A percentile compares a stretch with the other conserved stretches of the same genome.
These are phyloP conservation scores for Portevinia maculata DNA, from an alignment of 2,888 invertebrate species.

Conservation along the genomic window DNA sequence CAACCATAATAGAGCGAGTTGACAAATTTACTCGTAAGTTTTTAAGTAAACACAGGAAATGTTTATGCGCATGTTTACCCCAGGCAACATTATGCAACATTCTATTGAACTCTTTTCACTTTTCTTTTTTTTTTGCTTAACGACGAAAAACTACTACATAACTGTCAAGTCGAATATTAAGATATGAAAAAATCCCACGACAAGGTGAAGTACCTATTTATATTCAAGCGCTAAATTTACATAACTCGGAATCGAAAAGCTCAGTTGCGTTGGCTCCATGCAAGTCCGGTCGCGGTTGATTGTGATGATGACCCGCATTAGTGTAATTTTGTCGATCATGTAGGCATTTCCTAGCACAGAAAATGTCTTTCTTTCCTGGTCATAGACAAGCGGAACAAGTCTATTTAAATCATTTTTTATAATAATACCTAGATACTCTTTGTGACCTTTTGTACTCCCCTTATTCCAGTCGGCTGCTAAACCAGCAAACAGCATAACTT, in stretches of 20 bases:
- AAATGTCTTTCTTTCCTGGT: conserved; percentile 4
- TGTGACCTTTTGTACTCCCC: conserved; percentile 39
- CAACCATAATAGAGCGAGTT: conserved; percentile 35
- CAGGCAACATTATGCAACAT: conserved; percentile 60
- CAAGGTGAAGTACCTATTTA: conserved; percentile 33
- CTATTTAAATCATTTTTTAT: conserved; percentile 36
- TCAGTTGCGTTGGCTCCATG: conserved; percentile 1
- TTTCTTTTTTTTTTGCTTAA: conserved; percentile 31
- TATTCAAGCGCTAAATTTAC: conserved; percentile 35
- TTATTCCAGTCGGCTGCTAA: neutral
- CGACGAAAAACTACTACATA: conserved; percentile 10
- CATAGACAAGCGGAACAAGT: conserved; percentile 10
- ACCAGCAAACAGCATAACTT: conserved; percentile 52
- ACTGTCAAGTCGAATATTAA: conserved; percentile 55
- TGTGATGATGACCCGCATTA: conserved; percentile 42
- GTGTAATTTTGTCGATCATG: conserved; percentile 33
- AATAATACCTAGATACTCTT: conserved; percentile 20
- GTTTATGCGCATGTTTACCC: conserved; percentile 18
- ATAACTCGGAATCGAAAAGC: conserved; percentile 62
- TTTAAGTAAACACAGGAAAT: conserved; percentile 41
- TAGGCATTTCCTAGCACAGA: conserved; percentile 34
- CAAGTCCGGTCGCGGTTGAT: neutral
- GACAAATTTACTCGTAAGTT: no score
- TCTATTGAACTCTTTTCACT: conserved; percentile 71
- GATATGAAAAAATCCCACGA: conserved; percentile 14